Base-by-base conservation (phyloP, 1,140 invertebrate species). In the Penaeus indicus region DNA sequence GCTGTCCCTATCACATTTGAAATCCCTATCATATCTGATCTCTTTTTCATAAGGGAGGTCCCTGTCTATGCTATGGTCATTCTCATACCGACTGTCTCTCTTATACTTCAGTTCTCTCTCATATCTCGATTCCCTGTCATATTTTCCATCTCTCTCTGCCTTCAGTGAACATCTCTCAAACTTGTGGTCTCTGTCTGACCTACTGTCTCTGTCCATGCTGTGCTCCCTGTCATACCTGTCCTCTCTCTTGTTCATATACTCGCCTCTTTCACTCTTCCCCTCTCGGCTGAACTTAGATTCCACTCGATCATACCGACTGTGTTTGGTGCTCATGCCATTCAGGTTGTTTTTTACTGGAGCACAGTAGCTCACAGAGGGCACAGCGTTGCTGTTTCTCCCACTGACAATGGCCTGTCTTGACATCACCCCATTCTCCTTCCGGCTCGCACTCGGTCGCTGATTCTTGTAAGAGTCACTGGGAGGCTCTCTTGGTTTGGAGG, bases 401-500 rank as follows among this genome's bases (percentile, higher is more conserved):
- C 84, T 88, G 22, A 72, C 84, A 2, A 84, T 61, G 19, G 62
- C 32, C 21, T 61, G 67, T 27, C 84, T 88, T 22, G 64, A 54
- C 54, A 81, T 42, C 8, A 83, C 80, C n/a, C 78, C 81, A 77
- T 83, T 88, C 60, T 88, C 81, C 72, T 88, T 88, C 32, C 81
- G 83, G 22, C 11, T 78, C 10, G 32, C 54, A 32, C 62, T 27
- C 22, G 87, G 47, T 16, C 87, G 81, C 69, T 88, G 87, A 64
- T 47, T 84, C 32, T 78, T 88, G 54, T 64, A 62, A 16, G 87
- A 88, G 21, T 88, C 87, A 38, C 42, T 72, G 64, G 87, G 84
- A 63, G 87, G 75, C 42, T 88, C 87, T 64, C 87, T 84, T 21
- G 80, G 22, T 78, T 88, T 88, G 3, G 47, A 38, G 21, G 72